Evolutionary conservation across 2,113 vertebrate genomes (phyloP).

Genomic region (Notothenia coriiceps): DNA sequence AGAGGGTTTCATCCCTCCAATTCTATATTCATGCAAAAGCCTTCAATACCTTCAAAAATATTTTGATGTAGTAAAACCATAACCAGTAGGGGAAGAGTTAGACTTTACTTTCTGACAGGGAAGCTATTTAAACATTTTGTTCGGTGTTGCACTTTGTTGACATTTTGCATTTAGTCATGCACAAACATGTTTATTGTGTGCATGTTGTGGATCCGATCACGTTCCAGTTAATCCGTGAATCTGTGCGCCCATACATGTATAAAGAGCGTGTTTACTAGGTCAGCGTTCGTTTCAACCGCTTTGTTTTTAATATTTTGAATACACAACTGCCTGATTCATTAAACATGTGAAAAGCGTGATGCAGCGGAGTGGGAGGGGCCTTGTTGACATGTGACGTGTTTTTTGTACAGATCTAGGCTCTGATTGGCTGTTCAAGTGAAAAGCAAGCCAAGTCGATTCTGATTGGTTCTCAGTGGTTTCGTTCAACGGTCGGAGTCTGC

Average conservation of each 20-base stretch:
- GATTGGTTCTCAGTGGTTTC: constrained; percentile 53
- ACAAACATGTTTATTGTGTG: background rate
- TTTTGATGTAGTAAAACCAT: no score
- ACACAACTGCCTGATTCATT: background rate
- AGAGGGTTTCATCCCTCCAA: no score
- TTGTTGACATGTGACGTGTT: background rate
- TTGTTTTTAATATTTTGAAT: constrained; percentile 3
- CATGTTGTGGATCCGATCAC: background rate
- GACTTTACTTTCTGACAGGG: no score
- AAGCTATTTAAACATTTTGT: no score
- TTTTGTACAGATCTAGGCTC: background rate
- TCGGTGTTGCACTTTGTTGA: no score
- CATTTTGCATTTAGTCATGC: no score
- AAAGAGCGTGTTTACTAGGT: background rate
- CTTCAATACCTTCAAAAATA: no score
- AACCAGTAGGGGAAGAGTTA: no score
- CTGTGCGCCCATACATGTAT: background rate
- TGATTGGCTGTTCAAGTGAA: constrained; percentile 34
- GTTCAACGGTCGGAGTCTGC: constrained; percentile 74
- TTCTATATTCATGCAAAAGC: no score
- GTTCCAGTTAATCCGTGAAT: background rate
- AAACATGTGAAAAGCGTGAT: background rate
- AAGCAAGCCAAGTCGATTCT: background rate
- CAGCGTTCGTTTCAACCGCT: background rate
- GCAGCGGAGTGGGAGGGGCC: no score